Conservation (phyloP, 2,888 invertebrate genomes). For the Hirtodrosophila histrioides region DNA sequence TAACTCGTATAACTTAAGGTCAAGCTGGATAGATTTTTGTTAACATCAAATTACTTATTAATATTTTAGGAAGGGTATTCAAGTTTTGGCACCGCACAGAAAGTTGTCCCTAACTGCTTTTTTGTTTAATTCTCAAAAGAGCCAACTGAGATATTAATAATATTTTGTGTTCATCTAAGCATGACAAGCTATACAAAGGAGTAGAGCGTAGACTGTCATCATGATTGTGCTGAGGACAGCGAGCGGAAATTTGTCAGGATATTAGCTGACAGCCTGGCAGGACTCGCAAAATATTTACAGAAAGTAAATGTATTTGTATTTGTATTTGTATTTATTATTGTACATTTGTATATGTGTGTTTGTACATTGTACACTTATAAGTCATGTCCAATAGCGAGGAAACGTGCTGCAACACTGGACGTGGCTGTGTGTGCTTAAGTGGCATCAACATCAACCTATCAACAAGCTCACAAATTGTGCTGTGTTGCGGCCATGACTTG, state of each 20-base stretch:
- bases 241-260: conserved; percentile 62
- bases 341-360: conserved; percentile 6
- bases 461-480: conserved; percentile 20
- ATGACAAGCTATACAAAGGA: conserved; percentile 23
- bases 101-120: not conserved
- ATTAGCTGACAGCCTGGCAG: conserved; percentile 44
- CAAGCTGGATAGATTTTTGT: too few relatives aligned
- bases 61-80: conserved; percentile 2
- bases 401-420: conserved; percentile 15
- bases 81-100: not conserved
- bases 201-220: conserved; percentile 25
- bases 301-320: conserved; percentile 26
- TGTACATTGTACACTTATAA: conserved; percentile 8
- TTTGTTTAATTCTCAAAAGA: conserved; percentile 14
- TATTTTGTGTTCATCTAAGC: conserved; percentile 27
- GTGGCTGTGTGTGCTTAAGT: conserved; percentile 27
- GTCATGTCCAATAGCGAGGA: conserved; percentile 29
- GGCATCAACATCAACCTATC: conserved; percentile 41
- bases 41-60: not conserved
- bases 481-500: conserved; percentile 21
- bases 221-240: conserved; percentile 36
- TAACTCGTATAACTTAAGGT: too few relatives aligned
- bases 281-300: conserved; percentile 51
- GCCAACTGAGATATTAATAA: conserved; percentile 16
- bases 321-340: conserved; percentile 13